phyloP scores from a whole-genome alignment of 2,888 invertebrate species.

The Oxytorus armatus region DNA sequence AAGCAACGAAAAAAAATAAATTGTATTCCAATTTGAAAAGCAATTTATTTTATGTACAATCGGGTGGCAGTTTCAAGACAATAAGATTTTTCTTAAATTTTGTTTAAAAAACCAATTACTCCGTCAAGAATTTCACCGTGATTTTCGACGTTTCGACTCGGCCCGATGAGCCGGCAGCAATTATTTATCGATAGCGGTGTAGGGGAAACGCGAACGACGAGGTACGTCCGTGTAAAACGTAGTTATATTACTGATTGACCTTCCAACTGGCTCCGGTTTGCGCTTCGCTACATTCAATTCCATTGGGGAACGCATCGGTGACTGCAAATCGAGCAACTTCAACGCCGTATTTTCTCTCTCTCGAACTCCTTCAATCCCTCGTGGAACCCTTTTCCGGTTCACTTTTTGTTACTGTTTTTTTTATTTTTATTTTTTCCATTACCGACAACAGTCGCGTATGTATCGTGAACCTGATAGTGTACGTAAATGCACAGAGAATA shows the following conservation, averaged over 20 bases:
- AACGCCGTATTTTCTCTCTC: constrained; percentile 23
- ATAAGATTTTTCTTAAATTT: neutral
- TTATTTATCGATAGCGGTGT: constrained; percentile 28
- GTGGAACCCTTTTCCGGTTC: constrained; percentile 49
- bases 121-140: neutral
- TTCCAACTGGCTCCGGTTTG: constrained; percentile 50
- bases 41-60: neutral
- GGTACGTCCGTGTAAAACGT: constrained; percentile 34
- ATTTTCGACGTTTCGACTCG: constrained; percentile 13
- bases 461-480: neutral
- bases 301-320: constrained; percentile 57
- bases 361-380: constrained; percentile 14
- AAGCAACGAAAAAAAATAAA: neutral
- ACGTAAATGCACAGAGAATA: neutral
- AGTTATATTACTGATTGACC: constrained; percentile 55
- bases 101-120: neutral
- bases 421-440: constrained; percentile 31
- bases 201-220: neutral
- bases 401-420: constrained; percentile 17
- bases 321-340: constrained; percentile 54
- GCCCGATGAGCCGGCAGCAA: constrained; percentile 15
- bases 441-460: constrained; percentile 6
- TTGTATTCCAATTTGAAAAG: neutral
- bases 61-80: neutral
- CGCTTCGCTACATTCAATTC: constrained; percentile 59